phyloP scores from a whole-genome alignment of 2,113 vertebrate species.

The Cyanoderma ruficeps region DNA sequence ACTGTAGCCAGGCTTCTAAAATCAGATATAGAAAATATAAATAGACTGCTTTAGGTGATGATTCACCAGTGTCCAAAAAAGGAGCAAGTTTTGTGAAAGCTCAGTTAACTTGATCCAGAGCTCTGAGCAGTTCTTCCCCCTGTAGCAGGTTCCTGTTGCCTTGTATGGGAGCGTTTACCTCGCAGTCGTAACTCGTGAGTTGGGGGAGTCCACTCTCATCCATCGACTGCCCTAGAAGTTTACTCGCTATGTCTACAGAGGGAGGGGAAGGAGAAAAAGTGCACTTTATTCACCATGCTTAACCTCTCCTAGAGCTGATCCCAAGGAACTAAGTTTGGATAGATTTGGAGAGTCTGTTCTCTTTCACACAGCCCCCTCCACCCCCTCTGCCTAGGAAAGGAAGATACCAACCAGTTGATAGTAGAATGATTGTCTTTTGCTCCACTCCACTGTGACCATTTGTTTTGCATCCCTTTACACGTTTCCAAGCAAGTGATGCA shows the following conservation, averaged over 20 bases:
- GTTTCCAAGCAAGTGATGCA: constrained; percentile 84
- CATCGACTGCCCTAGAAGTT: constrained; percentile 87
- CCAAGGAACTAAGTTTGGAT: not conserved
- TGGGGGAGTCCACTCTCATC: constrained; percentile 87
- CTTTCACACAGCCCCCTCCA: not conserved
- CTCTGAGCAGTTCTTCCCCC: constrained; percentile 92
- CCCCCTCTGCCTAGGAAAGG: not conserved
- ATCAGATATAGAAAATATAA: constrained; percentile 90
- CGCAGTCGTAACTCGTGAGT: constrained; percentile 92
- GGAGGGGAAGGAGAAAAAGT: constrained; percentile 45
- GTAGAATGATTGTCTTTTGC: constrained; percentile 85
- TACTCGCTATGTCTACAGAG: constrained; percentile 88
- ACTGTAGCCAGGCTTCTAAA: constrained; percentile 87
- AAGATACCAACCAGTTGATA: constrained; percentile 87
- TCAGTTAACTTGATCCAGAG: constrained; percentile 96
- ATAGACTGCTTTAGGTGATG: constrained; percentile 86
- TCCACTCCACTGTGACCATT: constrained; percentile 73
- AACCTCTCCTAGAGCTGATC: not conserved
- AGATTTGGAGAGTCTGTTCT: not conserved
- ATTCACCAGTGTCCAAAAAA: constrained; percentile 88
- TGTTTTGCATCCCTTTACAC: constrained; percentile 82
- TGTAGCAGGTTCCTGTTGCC: constrained; percentile 91
- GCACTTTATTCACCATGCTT: constrained; percentile 29
- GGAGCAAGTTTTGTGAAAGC: constrained; percentile 78
- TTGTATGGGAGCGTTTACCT: constrained; percentile 93